These are phyloP conservation scores for Protobothrops mucrosquamatus DNA, from an alignment of 2,113 vertebrate species.

Conservation along the genomic window DNA sequence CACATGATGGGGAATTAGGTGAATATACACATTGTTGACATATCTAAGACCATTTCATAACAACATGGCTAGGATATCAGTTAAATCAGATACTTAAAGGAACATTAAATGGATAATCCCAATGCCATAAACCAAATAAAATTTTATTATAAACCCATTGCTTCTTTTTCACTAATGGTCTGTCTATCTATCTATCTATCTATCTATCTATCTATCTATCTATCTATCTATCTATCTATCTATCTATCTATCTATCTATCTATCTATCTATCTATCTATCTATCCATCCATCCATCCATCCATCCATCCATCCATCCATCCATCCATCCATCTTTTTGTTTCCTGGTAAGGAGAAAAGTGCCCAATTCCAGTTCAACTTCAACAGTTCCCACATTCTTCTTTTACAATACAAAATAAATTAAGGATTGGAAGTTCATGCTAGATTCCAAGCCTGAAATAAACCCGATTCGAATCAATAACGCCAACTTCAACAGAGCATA, in stretches of 20 bases:
- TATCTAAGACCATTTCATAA: background rate
- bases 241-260: no score
- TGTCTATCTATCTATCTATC: no score
- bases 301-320: no score
- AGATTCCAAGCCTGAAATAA: background rate
- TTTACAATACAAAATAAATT: background rate
- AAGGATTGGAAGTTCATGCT: background rate
- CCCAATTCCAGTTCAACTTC: background rate
- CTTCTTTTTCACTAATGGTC: background rate
- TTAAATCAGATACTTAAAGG: background rate
- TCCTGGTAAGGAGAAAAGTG: background rate
- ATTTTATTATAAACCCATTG: background rate
- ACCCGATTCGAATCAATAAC: background rate
- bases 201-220: no score
- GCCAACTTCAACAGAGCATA: background rate
- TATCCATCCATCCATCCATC: no score
- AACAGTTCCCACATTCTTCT: background rate
- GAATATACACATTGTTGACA: background rate
- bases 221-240: no score
- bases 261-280: rapidly evolving
- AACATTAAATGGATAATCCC: background rate
- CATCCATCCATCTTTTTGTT: background rate
- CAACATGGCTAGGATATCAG: background rate
- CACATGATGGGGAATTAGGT: background rate
- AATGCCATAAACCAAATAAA: background rate